These are phyloP conservation scores for Vanacampus margaritifer DNA, from an alignment of 2,113 vertebrate species.

Conservation along the genomic window DNA sequence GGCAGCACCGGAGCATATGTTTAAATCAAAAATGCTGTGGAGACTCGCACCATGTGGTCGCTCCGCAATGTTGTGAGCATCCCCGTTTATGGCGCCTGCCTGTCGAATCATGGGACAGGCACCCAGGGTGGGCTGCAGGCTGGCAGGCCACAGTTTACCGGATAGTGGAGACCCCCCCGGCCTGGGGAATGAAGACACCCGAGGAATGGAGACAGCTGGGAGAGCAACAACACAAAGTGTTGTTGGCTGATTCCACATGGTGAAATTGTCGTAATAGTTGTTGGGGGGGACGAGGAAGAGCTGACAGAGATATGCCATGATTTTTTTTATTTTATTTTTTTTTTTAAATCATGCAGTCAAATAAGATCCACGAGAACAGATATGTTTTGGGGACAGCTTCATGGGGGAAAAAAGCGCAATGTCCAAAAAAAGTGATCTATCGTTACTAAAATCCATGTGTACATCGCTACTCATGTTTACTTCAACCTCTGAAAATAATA, in stretches of 20 bases:
- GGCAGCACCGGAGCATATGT: too few species aligned
- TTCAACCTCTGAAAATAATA: too few species aligned
- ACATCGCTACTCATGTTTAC: too few species aligned
- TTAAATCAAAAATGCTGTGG: too few species aligned
- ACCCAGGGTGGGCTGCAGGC: constrained; percentile 8
- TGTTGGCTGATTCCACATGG: constrained; percentile 52
- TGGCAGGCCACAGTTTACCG: constrained; percentile 6
- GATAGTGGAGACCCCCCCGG: constrained; percentile 40
- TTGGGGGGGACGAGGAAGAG: background rate
- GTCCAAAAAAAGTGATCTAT: too few species aligned
- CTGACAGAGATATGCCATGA: background rate
- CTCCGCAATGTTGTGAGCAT: background rate
- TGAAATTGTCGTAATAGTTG: background rate
- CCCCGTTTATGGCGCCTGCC: background rate
- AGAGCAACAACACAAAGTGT: constrained; percentile 45
- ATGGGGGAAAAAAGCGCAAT: too few species aligned
- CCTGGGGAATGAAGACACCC: constrained; percentile 39
- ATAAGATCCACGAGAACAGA: too few species aligned
- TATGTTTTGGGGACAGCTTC: too few species aligned
- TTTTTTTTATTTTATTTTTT: background rate
- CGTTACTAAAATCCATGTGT: too few species aligned
- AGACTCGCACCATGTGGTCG: background rate
- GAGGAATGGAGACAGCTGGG: constrained; percentile 73
- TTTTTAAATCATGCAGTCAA: background rate
- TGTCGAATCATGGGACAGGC: background rate